Evolutionary conservation across 2,797 vertebrate species (phyloP), one percentile per base, ranked within the genome.

Genomic region (Echiichthys vipera): DNA sequence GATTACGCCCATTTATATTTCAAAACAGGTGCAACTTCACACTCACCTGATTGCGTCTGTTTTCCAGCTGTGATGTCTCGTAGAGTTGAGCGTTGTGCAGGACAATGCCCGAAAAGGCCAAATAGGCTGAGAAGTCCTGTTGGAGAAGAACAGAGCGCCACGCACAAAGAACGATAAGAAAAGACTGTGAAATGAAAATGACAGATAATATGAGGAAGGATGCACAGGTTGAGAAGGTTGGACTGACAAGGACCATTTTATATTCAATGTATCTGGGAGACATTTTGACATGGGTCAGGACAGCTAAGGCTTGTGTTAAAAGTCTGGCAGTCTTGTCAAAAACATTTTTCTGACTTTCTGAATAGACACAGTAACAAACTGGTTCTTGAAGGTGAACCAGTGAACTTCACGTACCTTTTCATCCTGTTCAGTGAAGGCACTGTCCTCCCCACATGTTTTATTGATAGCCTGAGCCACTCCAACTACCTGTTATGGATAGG

Each of bases 391-490:
- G 40, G 36, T 30, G 37, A 47, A 22, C 12, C 9, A 9, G 7
- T 24, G n/a, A 43, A 9, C 17, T 57, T 54, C 2, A 62, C 83
- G 14, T 7, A 90, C 92, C 85, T 97, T 99, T 88, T 99, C 97
- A 77, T 99, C 98, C 91, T 99, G 97, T 74, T 98, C 97, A 1
- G 96, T 99, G 89, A 99, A 99, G 34, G 95, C 95, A 59, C 95
- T 95, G 3, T 94, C 95, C 37, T 94, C 94, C 67, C 95, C 96
- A 49, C 96, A 96, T 85, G 96, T 97, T 90, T 99, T 99, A 88
- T 99, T 99, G 88, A 99, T 99, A 39, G 98, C 98, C 91, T 99
- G 98, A 70, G 97, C 98, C 34, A 99, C 98, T 17, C 98, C 98
- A 49, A 99, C 98, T 5, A 99, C 97, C 98, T 99, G 89, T 5